Evolutionary conservation across 2,888 invertebrate species (phyloP).

Genomic region (Ichneumon xanthorius): DNA sequence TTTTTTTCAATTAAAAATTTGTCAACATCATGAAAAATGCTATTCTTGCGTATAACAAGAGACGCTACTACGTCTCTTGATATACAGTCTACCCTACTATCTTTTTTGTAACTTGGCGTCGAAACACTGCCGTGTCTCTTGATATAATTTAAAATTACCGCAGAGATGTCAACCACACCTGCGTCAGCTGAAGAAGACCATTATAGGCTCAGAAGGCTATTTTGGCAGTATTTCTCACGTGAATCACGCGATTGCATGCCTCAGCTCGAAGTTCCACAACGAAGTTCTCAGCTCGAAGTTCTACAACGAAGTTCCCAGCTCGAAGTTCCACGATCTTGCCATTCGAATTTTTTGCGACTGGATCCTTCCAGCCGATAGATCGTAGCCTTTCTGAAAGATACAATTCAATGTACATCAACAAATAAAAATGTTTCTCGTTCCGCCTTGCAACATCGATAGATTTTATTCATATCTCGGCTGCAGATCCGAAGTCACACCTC

Average conservation of each 20-base stretch:
- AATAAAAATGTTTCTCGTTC: conserved; percentile 9
- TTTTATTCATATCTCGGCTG: conserved; percentile 30
- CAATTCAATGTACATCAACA: background rate
- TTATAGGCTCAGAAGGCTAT: background rate
- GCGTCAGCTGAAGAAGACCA: background rate
- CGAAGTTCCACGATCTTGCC: background rate
- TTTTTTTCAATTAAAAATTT: too few relatives aligned
- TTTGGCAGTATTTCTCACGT: background rate
- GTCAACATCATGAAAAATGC: too few relatives aligned
- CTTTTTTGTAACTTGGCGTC: too few relatives aligned
- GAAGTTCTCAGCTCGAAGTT: background rate
- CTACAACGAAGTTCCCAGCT: too few relatives aligned
- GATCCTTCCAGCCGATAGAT: background rate
- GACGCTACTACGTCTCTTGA: too few relatives aligned
- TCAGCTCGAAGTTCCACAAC: background rate
- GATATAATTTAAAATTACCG: too few relatives aligned
- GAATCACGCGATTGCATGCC: background rate
- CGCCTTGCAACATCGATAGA: background rate
- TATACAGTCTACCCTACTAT: too few relatives aligned
- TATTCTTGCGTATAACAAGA: too few relatives aligned
- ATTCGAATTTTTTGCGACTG: background rate
- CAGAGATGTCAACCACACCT: background rate
- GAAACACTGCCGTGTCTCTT: too few relatives aligned
- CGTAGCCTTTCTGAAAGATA: background rate
- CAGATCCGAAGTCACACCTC: conserved; percentile 62